Evolutionary conservation across 1,140 invertebrate genomes (phyloP), one percentile per base, ranked within the genome.

Genomic region (Drosophila rhopaloa): DNA sequence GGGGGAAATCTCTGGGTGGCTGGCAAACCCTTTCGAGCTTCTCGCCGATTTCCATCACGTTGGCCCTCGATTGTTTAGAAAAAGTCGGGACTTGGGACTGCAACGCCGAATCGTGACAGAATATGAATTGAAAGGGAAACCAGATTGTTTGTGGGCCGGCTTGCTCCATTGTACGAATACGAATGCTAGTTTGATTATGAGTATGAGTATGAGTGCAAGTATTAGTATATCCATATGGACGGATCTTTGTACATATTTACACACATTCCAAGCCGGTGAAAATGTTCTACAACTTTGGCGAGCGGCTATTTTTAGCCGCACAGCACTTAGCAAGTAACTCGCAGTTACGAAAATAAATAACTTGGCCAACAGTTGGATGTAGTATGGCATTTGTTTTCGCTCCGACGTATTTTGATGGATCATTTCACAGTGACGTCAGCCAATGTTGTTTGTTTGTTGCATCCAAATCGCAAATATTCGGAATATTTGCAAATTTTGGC

Each of bases 61-160:
- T 8, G 11, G 35, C 24, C 10, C 7, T 16, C 40, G 14, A 24
- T 16, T 24, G 9, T 9, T 44, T 13, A 29, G 11, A 19, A 10
- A 48, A 37, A 50, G 57, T 10, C 37, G 57, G 46, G 63, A 51
- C 29, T 50, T 35, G 9, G 32, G 29, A 32, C 29, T 32, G 29
- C 29, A 41, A 9, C 9, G 43, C 38, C 35, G 40, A 48, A 83
- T 83, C 81, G 81, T 83, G 81, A 83, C 81, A 41, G 81, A 83
- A 83, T 79, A 81, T 84, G 81, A 79, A 76, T 84, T 56, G 81
- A 84, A 83, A 84, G 81, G 80, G 81, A 83, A 80, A 84, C 81
- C 65, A 84, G 81, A 76, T 70, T 70, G 67, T 37, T 54, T 29
- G 35, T 48, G 19, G 47, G 58, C 32, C 38, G 44, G 57, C 62